These are phyloP conservation scores for Acronicta psi DNA, from an alignment of 2,888 invertebrate genomes.

Conservation along the genomic window DNA sequence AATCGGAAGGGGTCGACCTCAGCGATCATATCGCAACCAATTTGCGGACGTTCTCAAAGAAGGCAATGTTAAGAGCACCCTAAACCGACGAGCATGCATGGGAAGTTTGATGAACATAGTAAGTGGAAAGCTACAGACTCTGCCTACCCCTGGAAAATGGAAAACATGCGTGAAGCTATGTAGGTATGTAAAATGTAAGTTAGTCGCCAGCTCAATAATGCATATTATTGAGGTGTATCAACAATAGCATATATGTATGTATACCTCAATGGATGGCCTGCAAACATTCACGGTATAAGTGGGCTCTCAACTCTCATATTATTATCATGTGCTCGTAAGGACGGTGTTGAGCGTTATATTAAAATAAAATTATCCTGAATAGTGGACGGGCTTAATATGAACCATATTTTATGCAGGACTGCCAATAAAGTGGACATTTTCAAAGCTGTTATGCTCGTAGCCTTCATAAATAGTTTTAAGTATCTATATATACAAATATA, in stretches of 20 bases:
- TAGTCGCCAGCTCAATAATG: slow-evolving; percentile 1
- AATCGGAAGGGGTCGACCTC: too few relatives aligned
- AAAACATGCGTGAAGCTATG: too few relatives aligned
- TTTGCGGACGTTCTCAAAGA: too few relatives aligned
- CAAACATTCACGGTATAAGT: slow-evolving; percentile 18
- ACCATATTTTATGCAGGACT: neutral
- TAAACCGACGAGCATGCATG: too few relatives aligned
- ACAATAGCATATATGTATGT: slow-evolving; percentile 9
- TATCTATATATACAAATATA: too few relatives aligned
- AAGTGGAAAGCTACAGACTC: too few relatives aligned
- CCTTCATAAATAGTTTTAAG: too few relatives aligned
- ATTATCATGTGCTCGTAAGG: neutral
- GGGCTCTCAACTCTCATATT: neutral
- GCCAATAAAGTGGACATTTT: neutral
- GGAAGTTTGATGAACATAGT: too few relatives aligned
- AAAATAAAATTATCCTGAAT: neutral
- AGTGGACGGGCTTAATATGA: neutral
- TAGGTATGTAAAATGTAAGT: neutral
- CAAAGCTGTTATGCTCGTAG: too few relatives aligned
- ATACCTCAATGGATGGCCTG: neutral
- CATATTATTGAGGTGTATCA: slow-evolving; percentile 10
- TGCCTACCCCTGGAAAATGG: too few relatives aligned
- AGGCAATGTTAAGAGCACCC: too few relatives aligned
- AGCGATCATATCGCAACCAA: too few relatives aligned
- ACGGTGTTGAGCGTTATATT: neutral